Base-by-base conservation (phyloP, 2,113 vertebrate species). In the Micronisus gabar region DNA sequence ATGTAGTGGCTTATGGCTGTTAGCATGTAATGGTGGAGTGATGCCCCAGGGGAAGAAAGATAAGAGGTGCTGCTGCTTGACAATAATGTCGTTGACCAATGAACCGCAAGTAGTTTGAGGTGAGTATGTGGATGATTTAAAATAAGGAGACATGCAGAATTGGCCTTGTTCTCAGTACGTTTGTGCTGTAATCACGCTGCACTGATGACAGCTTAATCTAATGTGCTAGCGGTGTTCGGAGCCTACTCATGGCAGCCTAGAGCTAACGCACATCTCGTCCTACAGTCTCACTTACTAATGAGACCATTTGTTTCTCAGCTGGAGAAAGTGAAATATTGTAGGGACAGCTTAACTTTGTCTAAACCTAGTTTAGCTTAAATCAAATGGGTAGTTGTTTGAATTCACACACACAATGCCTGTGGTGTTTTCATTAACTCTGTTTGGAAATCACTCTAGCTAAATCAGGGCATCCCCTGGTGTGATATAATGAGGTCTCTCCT, bases 401-500 rank as follows among this genome's bases (percentile, higher is more conserved):
- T 91, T 61, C 78, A 74, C 65, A 81, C 10, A 36, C 61, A 85
- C 76, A 84, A 76, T 84, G 81, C 40, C 61, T 75, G 22, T 32
- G 70, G 63, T 93, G 83, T 86, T 95, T 81, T 92, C 88, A 75
- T 52, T 94, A 43, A 41, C 45, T 90, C 19, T 93, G 70, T 87
- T 93, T 84, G 81, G 86, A 95, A 94, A 91, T 55, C 0, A 2
- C 43, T 61, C 21, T 27, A 47, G 86, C 76, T 95, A 86, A 91
- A 96, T 81, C 91, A 93, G 76, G 53, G 56, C 88, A 93, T 88
- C 76, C 86, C 92, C 92, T 89, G 83, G 83, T 91, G 95, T 92
- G 97, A 92, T 75, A 89, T 94, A 97, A 97, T 93, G 90, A 96
- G 92, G 88, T 81, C 36, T 88, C 59, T 86, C 40, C 91, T 67